Evolutionary conservation across 2,888 invertebrate species (phyloP), one percentile per base, ranked within the genome.

Genomic region (Standfussiana lucernea): DNA sequence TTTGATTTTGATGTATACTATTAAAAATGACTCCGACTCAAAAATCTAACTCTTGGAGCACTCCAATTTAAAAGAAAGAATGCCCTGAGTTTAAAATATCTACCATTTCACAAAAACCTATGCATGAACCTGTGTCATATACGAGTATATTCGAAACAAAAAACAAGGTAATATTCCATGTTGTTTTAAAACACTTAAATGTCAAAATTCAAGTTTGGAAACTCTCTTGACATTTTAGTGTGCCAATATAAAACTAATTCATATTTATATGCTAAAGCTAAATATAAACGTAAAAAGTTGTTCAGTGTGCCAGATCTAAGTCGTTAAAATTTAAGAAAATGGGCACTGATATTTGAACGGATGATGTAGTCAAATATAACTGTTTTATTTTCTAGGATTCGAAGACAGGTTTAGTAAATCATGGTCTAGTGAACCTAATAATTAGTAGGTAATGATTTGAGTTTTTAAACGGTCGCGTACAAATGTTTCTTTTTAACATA

Each of bases 201-300:
- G 71, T 79, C 79, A 83, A 53, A 42, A 42, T 15, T 66, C 84
- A 15, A 66, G 79, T 80, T 80, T 70, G n/a, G 10, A 64, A 77
- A 47, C 37, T 83, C 35, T 32, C 18, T 50, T 83, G 64, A 83
- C 64, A 80, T 80, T 77, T 42, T 65, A 1, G 8, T 37, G 0
- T 32, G 21, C 11, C 4, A 21, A n/a, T n/a, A 32, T 35, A 65
- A 35, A 77, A 68, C 35, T 50, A 42, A 59, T 83, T 45, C 42
- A 42, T 80, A 69, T 75, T 66, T 47, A 83, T 69, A 65, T 61
- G 69, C 21, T 42, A 80, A 64, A 37, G 24, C 28, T n/a, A 59
- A 62, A 67, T 47, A 65, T 53, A 77, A 82, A 75, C 45, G 37
- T 35, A 24, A 65, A 77, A 77, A 68, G 45, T n/a, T 32, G 37